Evolutionary conservation across 2,797 vertebrate genomes (phyloP).

Genomic region (Serranus cabrilla): DNA sequence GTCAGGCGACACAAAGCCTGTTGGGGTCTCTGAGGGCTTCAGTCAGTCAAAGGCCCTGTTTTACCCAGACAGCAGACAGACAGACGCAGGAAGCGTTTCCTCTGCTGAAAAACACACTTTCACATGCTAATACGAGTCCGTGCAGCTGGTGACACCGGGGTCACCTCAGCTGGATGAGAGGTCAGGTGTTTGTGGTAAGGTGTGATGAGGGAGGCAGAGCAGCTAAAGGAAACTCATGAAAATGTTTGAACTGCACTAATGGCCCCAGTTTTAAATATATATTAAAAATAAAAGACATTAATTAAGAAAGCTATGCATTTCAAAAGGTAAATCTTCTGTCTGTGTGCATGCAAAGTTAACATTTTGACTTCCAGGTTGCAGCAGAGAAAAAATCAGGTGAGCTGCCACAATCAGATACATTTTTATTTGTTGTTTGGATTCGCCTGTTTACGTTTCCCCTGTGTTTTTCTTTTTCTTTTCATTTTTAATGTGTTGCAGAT

Average conservation of each 20-base stretch:
- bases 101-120: conserved; percentile 58
- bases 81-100: conserved; percentile 56
- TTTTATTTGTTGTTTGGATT: too few species aligned
- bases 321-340: not conserved
- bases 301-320: not conserved
- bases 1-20: conserved; percentile 56
- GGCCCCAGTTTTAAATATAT: not conserved
- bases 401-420: not conserved
- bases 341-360: not conserved
- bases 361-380: not conserved
- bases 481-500: too few species aligned
- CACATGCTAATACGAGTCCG: conserved; percentile 52
- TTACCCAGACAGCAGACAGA: conserved; percentile 43
- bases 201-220: not conserved
- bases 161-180: conserved; percentile 2
- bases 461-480: too few species aligned
- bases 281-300: not conserved
- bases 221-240: not conserved
- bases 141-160: conserved; percentile 34
- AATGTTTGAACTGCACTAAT: not conserved
- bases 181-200: conserved; percentile 30
- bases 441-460: too few species aligned
- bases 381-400: not conserved
- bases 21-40: conserved; percentile 57
- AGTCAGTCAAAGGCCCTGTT: conserved; percentile 70